Base-by-base conservation (phyloP, 2,113 vertebrate genomes). In the Cervus canadensis region DNA sequence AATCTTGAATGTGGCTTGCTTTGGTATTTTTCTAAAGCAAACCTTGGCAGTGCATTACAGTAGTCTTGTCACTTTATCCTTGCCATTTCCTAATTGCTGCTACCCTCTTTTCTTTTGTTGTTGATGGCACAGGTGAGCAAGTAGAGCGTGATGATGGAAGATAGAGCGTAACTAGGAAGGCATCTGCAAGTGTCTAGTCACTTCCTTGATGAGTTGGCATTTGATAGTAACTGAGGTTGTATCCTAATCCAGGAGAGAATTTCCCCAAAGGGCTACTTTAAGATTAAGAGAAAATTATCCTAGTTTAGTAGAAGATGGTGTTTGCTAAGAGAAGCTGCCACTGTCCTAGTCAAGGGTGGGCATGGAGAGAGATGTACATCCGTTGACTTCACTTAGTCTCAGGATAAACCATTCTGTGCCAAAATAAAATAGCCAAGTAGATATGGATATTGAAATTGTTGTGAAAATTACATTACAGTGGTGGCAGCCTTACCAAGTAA, bases 371-470 rank as follows among this genome's bases (percentile, higher is more conserved):
- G 36, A 62, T 30, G 10, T 33, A 16, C 3, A 60, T 92, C 71
- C 54, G 7, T 92, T 97, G 26, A 19, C 59, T 98, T 97, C 13
- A 88, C 28, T 84, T 79, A 88, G 36, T 86, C 67, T 95, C 56
- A 96, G 40, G 56, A 62, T 87, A 92, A 89, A n/a, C 78, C 86
- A 48, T 57, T 92, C 45, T 93, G 19, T 93, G 86, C 78, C 88
- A 94, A 71, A 97, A 81, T 88, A 88, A 97, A 89, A 96, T 83
- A 94, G n/a, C 87, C 83, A 96, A 25, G 25, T 76, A 43, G 84
- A 45, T 93, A 8, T 56, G 40, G 62, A 89, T 97, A 62, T 40
- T 92, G 62, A 85, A 90, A 48, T 52, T 96, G 50, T 43, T 96
- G 23, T 40, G 67, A 91, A 98, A 94, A 95, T 95, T 90, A 28